These are phyloP conservation scores for Gasterosteus nipponicus DNA, from an alignment of 2,113 vertebrate genomes.

Conservation along the genomic window DNA sequence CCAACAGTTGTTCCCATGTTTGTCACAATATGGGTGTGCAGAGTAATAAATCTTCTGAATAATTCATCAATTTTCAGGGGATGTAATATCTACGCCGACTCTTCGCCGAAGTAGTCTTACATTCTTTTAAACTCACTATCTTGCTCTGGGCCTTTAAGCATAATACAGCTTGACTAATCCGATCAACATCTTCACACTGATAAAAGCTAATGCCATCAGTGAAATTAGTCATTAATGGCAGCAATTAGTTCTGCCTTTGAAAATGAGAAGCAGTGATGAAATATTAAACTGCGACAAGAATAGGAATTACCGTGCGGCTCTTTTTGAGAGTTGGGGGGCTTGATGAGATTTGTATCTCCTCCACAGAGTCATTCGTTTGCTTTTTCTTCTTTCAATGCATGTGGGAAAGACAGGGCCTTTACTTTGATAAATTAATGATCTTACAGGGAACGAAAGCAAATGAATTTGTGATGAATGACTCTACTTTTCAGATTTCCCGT, in stretches of 20 bases:
- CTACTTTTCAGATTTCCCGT: neutral
- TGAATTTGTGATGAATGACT: slow-evolving; percentile 4
- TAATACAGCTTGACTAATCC: slow-evolving; percentile 55
- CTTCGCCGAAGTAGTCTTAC: no score
- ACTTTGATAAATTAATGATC: neutral
- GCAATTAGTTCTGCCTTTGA: slow-evolving; percentile 61
- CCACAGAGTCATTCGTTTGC: slow-evolving; percentile 34
- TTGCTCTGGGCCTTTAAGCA: slow-evolving; percentile 40
- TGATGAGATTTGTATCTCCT: slow-evolving; percentile 26
- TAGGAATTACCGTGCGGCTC: slow-evolving; percentile 31
- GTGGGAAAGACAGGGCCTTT: slow-evolving; percentile 19
- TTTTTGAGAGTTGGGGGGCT: slow-evolving; percentile 18
- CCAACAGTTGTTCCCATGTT: neutral
- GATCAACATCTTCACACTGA: slow-evolving; percentile 50
- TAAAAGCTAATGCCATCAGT: slow-evolving; percentile 51
- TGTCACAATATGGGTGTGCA: neutral
- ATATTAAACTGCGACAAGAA: slow-evolving; percentile 58
- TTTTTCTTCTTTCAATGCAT: neutral
- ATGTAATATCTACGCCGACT: neutral
- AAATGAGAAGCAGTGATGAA: slow-evolving; percentile 51
- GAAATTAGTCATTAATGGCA: slow-evolving; percentile 59
- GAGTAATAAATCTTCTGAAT: neutral
- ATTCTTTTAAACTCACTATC: slow-evolving; percentile 9
- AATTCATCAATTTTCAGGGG: neutral
- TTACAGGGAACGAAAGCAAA: neutral